Evolutionary conservation across 2,797 vertebrate genomes (phyloP).

Genomic region (Gallirallus australis): DNA sequence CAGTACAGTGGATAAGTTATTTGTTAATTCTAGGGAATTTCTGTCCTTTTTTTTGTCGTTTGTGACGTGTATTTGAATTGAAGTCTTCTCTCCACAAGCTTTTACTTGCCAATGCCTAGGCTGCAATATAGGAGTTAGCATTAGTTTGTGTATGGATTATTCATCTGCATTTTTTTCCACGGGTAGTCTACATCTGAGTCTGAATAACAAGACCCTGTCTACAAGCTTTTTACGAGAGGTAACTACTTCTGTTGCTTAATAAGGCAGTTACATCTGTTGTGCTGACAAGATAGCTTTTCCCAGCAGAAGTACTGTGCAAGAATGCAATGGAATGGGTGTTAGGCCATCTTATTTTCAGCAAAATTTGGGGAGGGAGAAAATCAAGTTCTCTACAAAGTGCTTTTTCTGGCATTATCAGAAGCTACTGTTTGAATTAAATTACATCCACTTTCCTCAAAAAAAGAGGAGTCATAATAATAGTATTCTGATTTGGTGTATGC

Average conservation of each 20-base stretch:
- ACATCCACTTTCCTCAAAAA: neutral
- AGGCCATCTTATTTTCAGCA: neutral
- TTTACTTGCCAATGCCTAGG: neutral
- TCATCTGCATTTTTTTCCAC: neutral
- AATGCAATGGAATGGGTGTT: neutral
- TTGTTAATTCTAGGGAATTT: constrained; percentile 27
- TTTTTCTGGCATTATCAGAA: neutral
- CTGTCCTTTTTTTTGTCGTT: neutral
- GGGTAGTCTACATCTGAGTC: neutral
- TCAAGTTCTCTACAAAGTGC: neutral
- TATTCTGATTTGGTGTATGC: neutral
- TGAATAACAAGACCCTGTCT: neutral
- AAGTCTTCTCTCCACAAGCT: neutral
- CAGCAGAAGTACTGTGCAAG: neutral
- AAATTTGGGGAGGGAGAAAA: neutral
- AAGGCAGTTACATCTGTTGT: neutral
- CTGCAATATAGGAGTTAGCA: neutral
- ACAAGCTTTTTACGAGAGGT: neutral
- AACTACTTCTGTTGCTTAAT: neutral
- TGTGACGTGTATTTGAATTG: neutral
- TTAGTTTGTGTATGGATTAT: neutral
- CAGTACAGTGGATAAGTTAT: neutral
- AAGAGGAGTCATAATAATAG: neutral
- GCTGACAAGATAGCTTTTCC: neutral
- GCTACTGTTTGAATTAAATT: neutral